Base-by-base conservation (phyloP, 1,140 invertebrate genomes). In the Heliconius eleuchia region DNA sequence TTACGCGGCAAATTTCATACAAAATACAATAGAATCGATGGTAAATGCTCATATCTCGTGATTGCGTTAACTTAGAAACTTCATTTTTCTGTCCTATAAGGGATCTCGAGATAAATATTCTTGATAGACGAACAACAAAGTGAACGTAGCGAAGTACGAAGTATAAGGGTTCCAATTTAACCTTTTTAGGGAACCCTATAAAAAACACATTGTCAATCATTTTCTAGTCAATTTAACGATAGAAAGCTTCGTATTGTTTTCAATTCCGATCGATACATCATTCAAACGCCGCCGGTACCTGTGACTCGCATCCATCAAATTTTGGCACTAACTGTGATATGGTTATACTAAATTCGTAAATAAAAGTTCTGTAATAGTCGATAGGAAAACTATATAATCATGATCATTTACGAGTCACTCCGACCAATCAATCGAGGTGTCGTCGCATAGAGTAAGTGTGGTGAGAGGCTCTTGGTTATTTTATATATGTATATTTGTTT, bases 331-430 rank as follows among this genome's bases (percentile, higher is more conserved):
- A 11, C 27, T 16, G 18, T 30, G 13, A 66, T 66, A 66, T 23
- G 11, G 60, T 30, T 13, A 60, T n/a, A 66, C 23, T 66, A 66
- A 30, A 66, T 30, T 66, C 23, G 60, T 66, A 30, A 66, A 66
- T 66, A 66, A 23, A 27, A 9, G 11, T 66, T 27, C 55, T 30
- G 19, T 72, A 39, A 72, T 39, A 42, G 37, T 72, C 71, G 37
- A 72, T 72, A 72, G 39, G 18, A 72, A 72, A 72, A 72, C 34
- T 37, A 42, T 34, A 42, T 72, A 72, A n/a, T 72, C 71, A 72
- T 72, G 71, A 34, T 72, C 71, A 39, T 72, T 72, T 72, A 72
- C 71, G 37, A 72, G 71, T 72, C 71, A 72, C 23, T 42, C 71
- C 37, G 37, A 72, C 71, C 71, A n/a, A 42, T 39, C 71, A 72